phyloP scores from a whole-genome alignment of 2,113 vertebrate species.

The Serinus canaria region DNA sequence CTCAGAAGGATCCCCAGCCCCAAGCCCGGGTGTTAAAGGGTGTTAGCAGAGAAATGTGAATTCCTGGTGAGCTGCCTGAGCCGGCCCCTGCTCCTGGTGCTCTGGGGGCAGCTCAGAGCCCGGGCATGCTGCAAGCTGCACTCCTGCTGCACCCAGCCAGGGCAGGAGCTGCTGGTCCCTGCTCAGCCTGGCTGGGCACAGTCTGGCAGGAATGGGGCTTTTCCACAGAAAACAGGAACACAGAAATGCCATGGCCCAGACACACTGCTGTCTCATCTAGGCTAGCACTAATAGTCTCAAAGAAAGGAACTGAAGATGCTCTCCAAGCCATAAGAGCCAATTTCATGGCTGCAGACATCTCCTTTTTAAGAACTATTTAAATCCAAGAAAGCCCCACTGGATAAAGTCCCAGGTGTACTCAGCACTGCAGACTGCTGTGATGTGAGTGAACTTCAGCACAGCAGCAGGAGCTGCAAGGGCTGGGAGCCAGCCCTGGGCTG shows the following conservation, averaged over 20 bases:
- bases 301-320: neutral
- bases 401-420: neutral
- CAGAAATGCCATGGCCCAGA: neutral
- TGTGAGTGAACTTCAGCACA: neutral
- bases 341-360: neutral
- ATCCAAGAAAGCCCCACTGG: neutral
- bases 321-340: neutral
- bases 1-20: neutral
- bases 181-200: neutral
- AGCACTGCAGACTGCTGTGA: fast-evolving
- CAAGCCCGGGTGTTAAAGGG: neutral
- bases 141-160: neutral
- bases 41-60: neutral
- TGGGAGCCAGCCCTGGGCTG: neutral
- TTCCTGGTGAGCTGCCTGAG: neutral
- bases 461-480: neutral
- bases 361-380: neutral
- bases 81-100: fast-evolving
- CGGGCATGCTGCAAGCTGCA: neutral
- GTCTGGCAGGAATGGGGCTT: neutral
- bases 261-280: neutral
- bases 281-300: neutral
- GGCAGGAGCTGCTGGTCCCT: neutral
- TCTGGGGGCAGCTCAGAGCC: fast-evolving
- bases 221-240: neutral